Base-by-base conservation (phyloP, 2,797 vertebrate genomes). In the Chaunax sp. region DNA sequence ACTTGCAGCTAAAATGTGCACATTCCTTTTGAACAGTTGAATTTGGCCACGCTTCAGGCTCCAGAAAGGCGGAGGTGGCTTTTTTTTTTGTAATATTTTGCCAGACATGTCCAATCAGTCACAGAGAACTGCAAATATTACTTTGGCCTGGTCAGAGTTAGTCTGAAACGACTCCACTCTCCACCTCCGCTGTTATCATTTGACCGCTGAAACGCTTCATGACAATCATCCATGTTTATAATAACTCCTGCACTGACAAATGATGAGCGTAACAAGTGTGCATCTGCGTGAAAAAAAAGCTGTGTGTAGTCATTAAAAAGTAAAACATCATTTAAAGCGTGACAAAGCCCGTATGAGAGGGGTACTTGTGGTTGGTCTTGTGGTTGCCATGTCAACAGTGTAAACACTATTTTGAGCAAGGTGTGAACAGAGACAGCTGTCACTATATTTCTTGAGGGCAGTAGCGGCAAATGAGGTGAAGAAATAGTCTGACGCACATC, bases 391-490 rank as follows among this genome's bases (percentile, higher is more conserved):
- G 65, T 65, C 80, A 78, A 81, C 77, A 65, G 61, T 65, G 52
- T 86, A 83, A 89, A 90, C 81, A 77, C 81, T 84, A 82, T 85
- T 83, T 82, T 83, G 47, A 72, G 82, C 28, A 65, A 88, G 81
- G 85, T 86, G 86, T 72, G 82, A 89, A 89, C 86, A 82, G 81
- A 83, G 72, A 72, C 89, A 90, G 86, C 86, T 86, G 85, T 70
- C 57, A 51, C 71, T 33, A 63, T 67, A 72, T 68, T 80, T 81
- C 82, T 81, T 35, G 46, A 58, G 57, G 66, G 40, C 70, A 73
- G 61, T 41, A n/a, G 49, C 51, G 65, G 72, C 50, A 78, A 80
- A 86, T 44, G 11, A 83, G 50, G 63, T 62, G 61, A 25, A 69
- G 72, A 75, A 47, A 65, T 44, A 40, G 63, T 56, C 23, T 4